phyloP scores from a whole-genome alignment of 2,113 vertebrate species.

The Nycticebus coucang region DNA sequence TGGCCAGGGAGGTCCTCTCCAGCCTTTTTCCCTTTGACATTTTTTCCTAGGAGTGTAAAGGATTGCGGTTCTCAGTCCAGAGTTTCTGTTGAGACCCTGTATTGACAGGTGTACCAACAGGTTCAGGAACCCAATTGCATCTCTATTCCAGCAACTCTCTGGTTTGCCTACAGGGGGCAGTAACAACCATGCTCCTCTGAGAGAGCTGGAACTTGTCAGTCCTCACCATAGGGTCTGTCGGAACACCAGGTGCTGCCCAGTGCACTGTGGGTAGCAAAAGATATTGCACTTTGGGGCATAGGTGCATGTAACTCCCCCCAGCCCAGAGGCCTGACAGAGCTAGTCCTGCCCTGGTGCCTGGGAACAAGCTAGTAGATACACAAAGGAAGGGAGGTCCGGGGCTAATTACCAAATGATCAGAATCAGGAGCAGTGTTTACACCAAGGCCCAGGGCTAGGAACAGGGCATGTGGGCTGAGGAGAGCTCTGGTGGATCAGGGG shows the following conservation, averaged over 20 bases:
- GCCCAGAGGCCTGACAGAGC: not conserved
- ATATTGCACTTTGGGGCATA: not conserved
- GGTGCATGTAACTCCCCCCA: not conserved
- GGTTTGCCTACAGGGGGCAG: too few relatives aligned
- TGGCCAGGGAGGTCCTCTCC: not conserved
- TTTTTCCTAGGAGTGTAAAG: not conserved
- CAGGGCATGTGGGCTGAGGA: not conserved
- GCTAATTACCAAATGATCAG: not conserved
- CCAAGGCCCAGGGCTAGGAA: not conserved
- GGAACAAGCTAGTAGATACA: not conserved
- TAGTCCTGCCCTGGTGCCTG: not conserved
- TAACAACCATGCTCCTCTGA: not conserved
- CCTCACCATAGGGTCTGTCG: not conserved
- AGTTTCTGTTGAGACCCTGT: not conserved
- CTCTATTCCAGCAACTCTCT: not conserved
- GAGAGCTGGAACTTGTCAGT: not conserved
- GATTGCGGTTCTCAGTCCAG: not conserved
- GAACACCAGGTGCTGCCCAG: not conserved
- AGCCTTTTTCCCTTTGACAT: not conserved
- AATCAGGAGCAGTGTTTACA: not conserved
- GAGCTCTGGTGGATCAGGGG: not conserved
- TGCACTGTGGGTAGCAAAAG: not conserved
- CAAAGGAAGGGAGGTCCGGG: not conserved
- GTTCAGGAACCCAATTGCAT: fast-evolving
- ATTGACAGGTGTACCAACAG: not conserved